Conservation (phyloP, 2,797 vertebrate species). For the Danio kyathit region DNA sequence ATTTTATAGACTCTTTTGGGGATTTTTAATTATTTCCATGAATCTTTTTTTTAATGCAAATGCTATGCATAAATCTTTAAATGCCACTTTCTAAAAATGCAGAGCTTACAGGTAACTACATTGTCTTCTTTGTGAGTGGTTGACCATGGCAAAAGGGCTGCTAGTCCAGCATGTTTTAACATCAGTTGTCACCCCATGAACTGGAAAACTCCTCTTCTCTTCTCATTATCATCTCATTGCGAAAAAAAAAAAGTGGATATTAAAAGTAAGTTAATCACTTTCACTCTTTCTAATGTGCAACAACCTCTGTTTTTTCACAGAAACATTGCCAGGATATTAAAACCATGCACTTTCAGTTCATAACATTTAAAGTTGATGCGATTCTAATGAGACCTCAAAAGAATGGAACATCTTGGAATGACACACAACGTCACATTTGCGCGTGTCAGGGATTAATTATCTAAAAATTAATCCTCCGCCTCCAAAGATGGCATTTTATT, state of each 20-base stretch:
- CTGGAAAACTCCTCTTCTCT: background rate
- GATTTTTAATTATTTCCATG: no score
- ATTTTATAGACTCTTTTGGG: no score
- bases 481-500: conserved; percentile 22
- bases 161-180: background rate
- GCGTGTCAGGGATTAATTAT: conserved; percentile 57
- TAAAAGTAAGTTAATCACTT: conserved; percentile 5
- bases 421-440: conserved; percentile 21
- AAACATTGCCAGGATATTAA: background rate
- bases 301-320: background rate
- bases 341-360: background rate
- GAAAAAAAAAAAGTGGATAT: background rate
- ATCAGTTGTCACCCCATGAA: background rate
- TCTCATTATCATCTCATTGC: background rate
- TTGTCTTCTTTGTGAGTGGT: no score
- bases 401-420: conserved; percentile 40
- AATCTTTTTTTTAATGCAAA: no score
- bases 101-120: no score
- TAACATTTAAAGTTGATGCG: conserved; percentile 6
- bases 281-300: background rate
- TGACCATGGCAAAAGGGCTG: background rate
- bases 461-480: conserved; percentile 52
- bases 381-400: conserved; percentile 39
- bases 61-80: no score
- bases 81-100: no score